These are phyloP conservation scores for Phylloscopus trochiloides DNA, from an alignment of 2,113 vertebrate genomes.

Conservation along the genomic window DNA sequence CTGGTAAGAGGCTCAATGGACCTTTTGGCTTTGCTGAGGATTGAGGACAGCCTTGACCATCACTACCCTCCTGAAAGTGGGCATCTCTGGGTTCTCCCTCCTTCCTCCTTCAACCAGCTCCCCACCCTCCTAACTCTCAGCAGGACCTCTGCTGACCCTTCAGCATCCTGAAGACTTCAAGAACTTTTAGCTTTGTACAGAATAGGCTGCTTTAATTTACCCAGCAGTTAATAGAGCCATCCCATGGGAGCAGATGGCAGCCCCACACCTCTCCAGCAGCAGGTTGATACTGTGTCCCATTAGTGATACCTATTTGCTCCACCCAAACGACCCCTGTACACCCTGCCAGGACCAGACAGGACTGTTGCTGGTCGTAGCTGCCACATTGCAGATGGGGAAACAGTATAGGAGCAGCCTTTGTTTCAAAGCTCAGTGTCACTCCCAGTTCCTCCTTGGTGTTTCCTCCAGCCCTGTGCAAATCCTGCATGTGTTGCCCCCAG, in stretches of 20 bases:
- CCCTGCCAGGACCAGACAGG: background rate
- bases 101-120: background rate
- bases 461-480: rapidly evolving
- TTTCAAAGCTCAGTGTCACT: background rate
- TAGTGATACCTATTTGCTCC: background rate
- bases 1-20: slow-evolving; percentile 56
- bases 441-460: background rate
- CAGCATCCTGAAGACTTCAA: background rate
- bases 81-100: background rate
- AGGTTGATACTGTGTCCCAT: background rate
- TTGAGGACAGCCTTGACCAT: background rate
- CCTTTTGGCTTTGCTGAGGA: background rate
- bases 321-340: background rate
- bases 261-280: background rate
- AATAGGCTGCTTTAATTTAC: background rate
- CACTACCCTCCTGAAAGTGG: background rate
- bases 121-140: background rate
- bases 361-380: background rate
- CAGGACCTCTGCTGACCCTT: background rate
- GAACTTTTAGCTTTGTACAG: background rate
- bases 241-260: rapidly evolving
- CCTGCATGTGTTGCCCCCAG: background rate
- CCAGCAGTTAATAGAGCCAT: background rate
- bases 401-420: background rate
- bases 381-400: background rate